These are phyloP conservation scores for Podarcis lilfordi DNA, from an alignment of 2,797 vertebrate species.

Conservation along the genomic window DNA sequence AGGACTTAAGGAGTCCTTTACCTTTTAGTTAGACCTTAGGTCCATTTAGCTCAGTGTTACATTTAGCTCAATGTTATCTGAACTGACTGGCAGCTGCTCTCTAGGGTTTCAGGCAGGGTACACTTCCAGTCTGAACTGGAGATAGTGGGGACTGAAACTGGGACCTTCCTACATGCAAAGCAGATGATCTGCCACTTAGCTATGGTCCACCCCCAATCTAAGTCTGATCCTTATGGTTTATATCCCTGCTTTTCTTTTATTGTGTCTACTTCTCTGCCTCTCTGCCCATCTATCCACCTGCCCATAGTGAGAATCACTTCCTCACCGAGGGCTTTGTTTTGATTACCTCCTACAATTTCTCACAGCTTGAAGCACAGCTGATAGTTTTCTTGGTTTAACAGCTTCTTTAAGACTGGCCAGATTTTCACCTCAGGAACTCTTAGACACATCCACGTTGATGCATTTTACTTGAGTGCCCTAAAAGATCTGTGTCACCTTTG, in stretches of 20 bases:
- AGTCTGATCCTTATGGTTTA: too few relatives aligned
- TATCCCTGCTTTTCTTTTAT: neutral
- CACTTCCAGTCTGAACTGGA: too few relatives aligned
- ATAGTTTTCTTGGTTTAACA: constrained; percentile 51
- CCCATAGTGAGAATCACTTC: neutral
- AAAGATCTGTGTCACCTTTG: constrained; percentile 34
- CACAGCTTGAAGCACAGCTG: constrained; percentile 43
- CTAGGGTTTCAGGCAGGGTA: too few relatives aligned
- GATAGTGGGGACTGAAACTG: too few relatives aligned
- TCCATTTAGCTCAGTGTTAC: too few relatives aligned
- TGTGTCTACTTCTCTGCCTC: neutral
- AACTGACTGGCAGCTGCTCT: too few relatives aligned
- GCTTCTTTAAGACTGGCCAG: constrained; percentile 50
- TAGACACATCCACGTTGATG: constrained; percentile 5
- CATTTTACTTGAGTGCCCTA: constrained; percentile 33
- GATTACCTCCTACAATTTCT: neutral
- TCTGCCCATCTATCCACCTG: neutral
- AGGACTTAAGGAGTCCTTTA: too few relatives aligned
- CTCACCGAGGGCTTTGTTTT: constrained; percentile 10
- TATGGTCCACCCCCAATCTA: too few relatives aligned
- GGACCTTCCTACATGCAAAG: too few relatives aligned
- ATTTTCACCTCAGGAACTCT: constrained; percentile 58
- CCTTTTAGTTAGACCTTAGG: too few relatives aligned
- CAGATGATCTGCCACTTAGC: too few relatives aligned
- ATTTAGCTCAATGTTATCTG: too few relatives aligned